Evolutionary conservation across 2,797 vertebrate genomes (phyloP), one percentile per base, ranked within the genome.

Genomic region (Sphenopsis melanotis): DNA sequence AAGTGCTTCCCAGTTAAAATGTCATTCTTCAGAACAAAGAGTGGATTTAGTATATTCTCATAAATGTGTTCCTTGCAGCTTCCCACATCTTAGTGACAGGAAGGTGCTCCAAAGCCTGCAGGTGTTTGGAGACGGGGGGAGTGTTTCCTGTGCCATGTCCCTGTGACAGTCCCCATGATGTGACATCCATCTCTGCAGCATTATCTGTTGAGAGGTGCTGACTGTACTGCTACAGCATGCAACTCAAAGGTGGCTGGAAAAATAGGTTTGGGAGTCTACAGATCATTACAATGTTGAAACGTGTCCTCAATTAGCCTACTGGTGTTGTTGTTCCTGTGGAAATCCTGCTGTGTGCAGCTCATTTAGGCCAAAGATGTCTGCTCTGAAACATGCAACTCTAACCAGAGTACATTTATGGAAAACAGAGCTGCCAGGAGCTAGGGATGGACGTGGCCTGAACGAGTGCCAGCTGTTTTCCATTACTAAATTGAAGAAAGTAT

Each of bases 111-210:
- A 74, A 30, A 44, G 71, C 11, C 82, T 22, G 12, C 66, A n/a
- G 69, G 83, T 52, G 77, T 87, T 93, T 87, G 83, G 89, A 75
- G 89, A 13, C 74, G 50, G 57, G 52, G 83, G 42, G 89, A 78
- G 93, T 91, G 83, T 65, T 65, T 82, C 56, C 26, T 80, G 84
- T 61, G 76, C 92, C 29, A 64, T 29, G 71, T 36, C 41, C 16
- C 6, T 77, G 71, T 85, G 89, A 30, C 66, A 41, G 59, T 94
- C 77, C 81, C 66, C 26, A 30, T 92, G 93, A 96, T 77, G 97
- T 87, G 95, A 97, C 96, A 96, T 98, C 97, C 98, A 98, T 98
- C 99, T 99, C 99, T 99, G 99, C 99, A 99, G 99, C 99, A 99
- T 99, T 99, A 99, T 99, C 99, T 98, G 94, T 98, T 97, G 98